phyloP scores from a whole-genome alignment of 2,113 vertebrate genomes.

The Hyperopisus bebe region DNA sequence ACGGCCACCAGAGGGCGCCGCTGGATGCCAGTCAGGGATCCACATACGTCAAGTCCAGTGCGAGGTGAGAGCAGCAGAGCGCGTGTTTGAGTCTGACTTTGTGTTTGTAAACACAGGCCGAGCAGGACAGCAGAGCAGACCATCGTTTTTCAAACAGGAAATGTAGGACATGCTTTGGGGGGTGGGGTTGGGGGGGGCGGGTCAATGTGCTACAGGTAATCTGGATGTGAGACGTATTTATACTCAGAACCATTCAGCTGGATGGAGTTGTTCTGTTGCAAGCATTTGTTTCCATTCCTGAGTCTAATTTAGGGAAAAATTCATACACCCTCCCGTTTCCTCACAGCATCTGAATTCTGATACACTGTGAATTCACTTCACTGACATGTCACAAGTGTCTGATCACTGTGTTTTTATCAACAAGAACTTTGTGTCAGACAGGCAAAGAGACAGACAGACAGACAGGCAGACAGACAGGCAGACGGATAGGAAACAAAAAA shows the following conservation, averaged over 20 bases:
- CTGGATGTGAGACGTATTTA: neutral
- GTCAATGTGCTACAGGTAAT: neutral
- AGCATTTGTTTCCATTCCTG: neutral
- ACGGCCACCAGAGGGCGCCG: conserved; percentile 62
- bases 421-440: neutral
- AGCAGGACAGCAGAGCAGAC: neutral
- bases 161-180: neutral
- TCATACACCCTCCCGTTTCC: neutral
- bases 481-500: too few species aligned
- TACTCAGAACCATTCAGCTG: neutral
- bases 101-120: neutral
- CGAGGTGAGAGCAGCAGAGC: conserved; percentile 56
- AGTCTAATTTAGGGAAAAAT: neutral
- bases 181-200: too few species aligned
- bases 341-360: neutral
- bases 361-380: too few species aligned
- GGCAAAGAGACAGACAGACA: too few species aligned
- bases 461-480: too few species aligned
- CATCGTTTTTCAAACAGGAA: neutral
- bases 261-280: neutral
- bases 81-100: neutral
- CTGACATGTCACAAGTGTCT: neutral
- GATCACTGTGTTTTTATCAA: neutral
- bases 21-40: conserved; percentile 76
- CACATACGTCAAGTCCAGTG: conserved; percentile 68